Evolutionary conservation across 2,797 vertebrate genomes (phyloP).

Genomic region (Aldrovandia affinis): DNA sequence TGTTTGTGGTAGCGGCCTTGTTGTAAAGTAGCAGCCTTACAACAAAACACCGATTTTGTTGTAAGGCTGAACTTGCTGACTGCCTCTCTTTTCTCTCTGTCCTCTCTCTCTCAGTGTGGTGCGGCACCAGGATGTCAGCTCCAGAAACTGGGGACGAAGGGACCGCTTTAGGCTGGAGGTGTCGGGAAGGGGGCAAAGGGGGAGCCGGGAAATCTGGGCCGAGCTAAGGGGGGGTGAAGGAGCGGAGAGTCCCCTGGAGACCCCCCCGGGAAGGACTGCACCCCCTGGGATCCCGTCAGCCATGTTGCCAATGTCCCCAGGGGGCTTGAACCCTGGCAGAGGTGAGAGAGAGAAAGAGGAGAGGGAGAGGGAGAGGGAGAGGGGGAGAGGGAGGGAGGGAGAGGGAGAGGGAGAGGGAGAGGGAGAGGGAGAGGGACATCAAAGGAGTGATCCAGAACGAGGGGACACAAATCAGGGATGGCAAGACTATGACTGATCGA

Average conservation of each 20-base stretch:
- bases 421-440: not conserved
- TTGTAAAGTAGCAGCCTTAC: not conserved
- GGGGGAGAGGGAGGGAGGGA: not conserved
- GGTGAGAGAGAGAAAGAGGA: slow-evolving; percentile 3
- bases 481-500: not conserved
- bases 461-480: not conserved
- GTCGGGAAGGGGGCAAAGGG: slow-evolving; percentile 62
- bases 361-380: not conserved
- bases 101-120: slow-evolving; percentile 45
- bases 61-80: not conserved
- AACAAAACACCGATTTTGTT: not conserved
- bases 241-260: slow-evolving; percentile 11
- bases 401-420: not conserved
- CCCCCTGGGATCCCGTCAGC: slow-evolving; percentile 11
- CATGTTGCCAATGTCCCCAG: not conserved
- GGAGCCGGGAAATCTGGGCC: slow-evolving; percentile 43
- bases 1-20: too few species aligned
- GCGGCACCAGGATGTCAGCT: slow-evolving; percentile 52
- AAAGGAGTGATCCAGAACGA: not conserved
- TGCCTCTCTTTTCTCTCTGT: not conserved
- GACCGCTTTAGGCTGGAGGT: slow-evolving; percentile 73
- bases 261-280: not conserved
- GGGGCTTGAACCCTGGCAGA: not conserved
- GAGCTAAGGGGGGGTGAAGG: slow-evolving; percentile 28
- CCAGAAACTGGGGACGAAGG: slow-evolving; percentile 62